Evolutionary conservation across 2,797 vertebrate species (phyloP), one percentile per base, ranked within the genome.

Genomic region (Ctenosaura bakeri): DNA sequence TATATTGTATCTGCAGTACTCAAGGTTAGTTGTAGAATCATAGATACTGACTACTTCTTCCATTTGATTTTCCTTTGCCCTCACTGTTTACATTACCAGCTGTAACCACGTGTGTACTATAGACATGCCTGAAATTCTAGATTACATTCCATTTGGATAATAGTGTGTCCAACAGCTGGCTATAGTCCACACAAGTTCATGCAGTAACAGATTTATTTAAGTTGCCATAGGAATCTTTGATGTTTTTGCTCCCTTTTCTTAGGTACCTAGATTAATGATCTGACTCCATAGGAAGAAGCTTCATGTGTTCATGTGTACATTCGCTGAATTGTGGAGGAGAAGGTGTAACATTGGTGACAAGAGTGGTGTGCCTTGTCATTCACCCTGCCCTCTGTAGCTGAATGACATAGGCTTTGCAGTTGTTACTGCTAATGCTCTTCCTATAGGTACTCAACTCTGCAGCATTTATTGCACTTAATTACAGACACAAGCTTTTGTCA

Each of bases 401-500:
- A 59, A 52, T 26, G 26, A 86, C 35, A 24, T 69, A 14, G 8
- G 16, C 2, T 64, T 77, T 38, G 56, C 32, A 42, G 56, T 76
- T 78, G 77, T 56, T 46, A 50, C 56, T 87, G 14, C 18, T 81
- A 35, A 66, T 56, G 20, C 24, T 87, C 64, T 64, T n/a, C 56
- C 32, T 64, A 29, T 35, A 24, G 42, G 73, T 78, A 56, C 32
- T 83, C 46, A 66, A 2, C 24, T 83, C 32, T 24, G 5, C 4
- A 26, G 20, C 62, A 59, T 76, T 92, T 95, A 52, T 2, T 77
- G 88, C 76, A 56, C 69, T 22, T n/a, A 66, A 18, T 29, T 29
- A 38, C 69, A 74, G n/a, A 12, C 0, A 0, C 22, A 52, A 9
- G 2, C 88, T 80, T 52, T 77, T 90, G 88, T 0, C 0, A 73